These are phyloP conservation scores for Todiramphus saurophagus DNA, from an alignment of 2,113 vertebrate genomes.

Conservation along the genomic window DNA sequence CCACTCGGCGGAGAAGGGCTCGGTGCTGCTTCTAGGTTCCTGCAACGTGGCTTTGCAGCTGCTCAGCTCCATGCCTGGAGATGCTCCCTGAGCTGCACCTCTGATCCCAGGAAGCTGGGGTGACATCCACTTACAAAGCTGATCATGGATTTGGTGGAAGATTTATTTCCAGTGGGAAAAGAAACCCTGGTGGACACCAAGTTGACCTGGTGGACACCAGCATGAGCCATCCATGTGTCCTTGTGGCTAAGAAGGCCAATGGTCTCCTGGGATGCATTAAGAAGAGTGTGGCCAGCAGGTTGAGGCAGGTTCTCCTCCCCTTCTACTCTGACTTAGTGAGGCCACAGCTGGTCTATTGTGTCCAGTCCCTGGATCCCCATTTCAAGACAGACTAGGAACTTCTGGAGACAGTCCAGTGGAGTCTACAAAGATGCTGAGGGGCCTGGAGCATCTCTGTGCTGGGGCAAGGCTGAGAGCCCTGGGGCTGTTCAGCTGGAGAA, in stretches of 20 bases:
- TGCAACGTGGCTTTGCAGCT: background rate
- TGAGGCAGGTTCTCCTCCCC: background rate
- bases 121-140: rapidly evolving
- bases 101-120: background rate
- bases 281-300: background rate
- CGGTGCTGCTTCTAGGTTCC: background rate
- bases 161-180: background rate
- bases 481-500: no score
- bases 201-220: background rate
- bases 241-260: background rate
- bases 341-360: no score
- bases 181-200: background rate
- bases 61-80: background rate
- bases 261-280: background rate
- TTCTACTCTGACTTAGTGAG: background rate
- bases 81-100: background rate
- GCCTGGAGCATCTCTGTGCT: background rate
- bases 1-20: background rate
- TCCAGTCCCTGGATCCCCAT: background rate
- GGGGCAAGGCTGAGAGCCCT: background rate
- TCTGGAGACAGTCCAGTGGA: background rate
- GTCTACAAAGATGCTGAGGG: background rate
- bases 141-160: rapidly evolving
- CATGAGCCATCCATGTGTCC: background rate
- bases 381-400: background rate